Base-by-base conservation (phyloP, 2,888 invertebrate species). In the Erpobdella octoculata region DNA sequence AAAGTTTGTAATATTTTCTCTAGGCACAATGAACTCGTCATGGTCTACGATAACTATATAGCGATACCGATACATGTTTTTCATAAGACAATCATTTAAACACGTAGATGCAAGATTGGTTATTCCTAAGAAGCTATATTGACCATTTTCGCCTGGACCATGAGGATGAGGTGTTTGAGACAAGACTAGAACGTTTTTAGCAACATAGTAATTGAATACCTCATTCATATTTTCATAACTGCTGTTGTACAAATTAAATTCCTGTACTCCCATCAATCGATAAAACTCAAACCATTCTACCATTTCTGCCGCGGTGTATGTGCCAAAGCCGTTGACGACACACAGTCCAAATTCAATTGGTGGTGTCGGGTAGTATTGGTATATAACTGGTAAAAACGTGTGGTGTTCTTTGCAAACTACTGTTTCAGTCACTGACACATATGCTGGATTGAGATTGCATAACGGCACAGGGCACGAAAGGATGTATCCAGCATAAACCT, bases 41-140 rank as follows among this genome's bases (percentile, higher is more conserved):
- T 68, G 41, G 33, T 73, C 73, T 5, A 73, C 31, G 21, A 73
- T 41, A 21, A 73, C 41, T 12, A 72, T 25, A 36, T 53, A 58
- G 9, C 62, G 58, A 37, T 69, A 74, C 4, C 74, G 41, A 70
- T 76, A 75, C 70, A 74, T 72, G 70, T 75, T 73, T 0, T 73
- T 65, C 41, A 75, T 37, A 76, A 76, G 73, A 48, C 76, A 76
- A 74, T 76, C 76, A 48, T 76, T 76, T 21, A 76, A 64, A 21
- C 76, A 71, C 18, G 73, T 73, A 2, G 76, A 70, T 53, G 48
- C 48, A 1, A 68, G 37, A n/a, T 48, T 68, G 6, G 48, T 21
- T 21, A 68, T 68, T 25, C 48, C 33, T 36, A 37, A 15, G n/a
- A 33, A 28, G 36, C 35, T 41, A 15, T 61, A 59, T 18, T 36